A percentile compares a stretch with the other conserved stretches of the same genome.
These are phyloP conservation scores for Ectemnius cavifrons DNA, from an alignment of 2,888 invertebrate species.

Conservation along the genomic window DNA sequence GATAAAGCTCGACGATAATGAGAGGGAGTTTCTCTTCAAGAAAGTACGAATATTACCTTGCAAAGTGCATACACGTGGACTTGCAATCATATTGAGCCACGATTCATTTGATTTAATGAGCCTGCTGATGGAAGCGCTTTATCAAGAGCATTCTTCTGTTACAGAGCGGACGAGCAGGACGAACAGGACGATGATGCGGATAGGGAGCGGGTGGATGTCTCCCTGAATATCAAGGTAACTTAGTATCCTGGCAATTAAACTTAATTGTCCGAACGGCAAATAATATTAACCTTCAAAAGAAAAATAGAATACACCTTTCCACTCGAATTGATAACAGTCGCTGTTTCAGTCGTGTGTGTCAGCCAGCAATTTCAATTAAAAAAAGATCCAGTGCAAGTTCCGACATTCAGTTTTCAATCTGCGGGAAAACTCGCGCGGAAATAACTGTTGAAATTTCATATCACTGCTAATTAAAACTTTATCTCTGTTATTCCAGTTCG, in stretches of 20 bases:
- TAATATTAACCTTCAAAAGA: no score
- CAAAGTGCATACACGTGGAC: constrained; percentile 4
- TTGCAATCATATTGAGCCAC: constrained; percentile 2
- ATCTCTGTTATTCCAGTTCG: background rate
- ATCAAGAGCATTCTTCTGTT: constrained; percentile 27
- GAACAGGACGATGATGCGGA: background rate
- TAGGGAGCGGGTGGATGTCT: no score
- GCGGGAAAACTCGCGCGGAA: background rate
- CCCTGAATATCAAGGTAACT: constrained; percentile 20
- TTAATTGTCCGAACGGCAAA: no score
- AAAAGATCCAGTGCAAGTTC: background rate
- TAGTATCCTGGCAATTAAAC: no score
- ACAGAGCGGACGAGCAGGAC: constrained; percentile 20
- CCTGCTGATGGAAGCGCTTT: constrained; percentile 2
- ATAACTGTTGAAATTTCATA: background rate
- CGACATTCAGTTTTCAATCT: background rate
- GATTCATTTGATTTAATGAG: constrained; percentile 42
- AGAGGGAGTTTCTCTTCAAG: background rate
- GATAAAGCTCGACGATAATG: constrained; percentile 28
- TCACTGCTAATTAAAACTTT: constrained; percentile 44
- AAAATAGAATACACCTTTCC: no score
- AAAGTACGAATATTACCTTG: background rate
- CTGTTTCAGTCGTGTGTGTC: no score
- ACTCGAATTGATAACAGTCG: no score
- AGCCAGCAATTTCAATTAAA: no score